Conservation (phyloP, 1,140 invertebrate species). For the Aphis gossypii region DNA sequence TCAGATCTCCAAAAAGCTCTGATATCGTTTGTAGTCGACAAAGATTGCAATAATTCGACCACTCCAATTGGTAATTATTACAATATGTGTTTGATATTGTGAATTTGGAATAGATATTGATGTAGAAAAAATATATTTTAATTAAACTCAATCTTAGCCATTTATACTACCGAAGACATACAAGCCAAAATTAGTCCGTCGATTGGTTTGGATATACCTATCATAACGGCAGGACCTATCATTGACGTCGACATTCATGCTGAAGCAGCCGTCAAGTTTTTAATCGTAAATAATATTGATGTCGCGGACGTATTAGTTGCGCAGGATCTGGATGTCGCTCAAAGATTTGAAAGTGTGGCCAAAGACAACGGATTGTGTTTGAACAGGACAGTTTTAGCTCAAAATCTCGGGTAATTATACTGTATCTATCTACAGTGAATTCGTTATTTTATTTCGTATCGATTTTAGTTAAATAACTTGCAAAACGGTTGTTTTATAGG, state of each 20-base stretch:
- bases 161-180: conserved; percentile 38
- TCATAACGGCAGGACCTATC: neutral
- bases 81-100: neutral
- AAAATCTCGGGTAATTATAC: neutral
- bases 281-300: neutral
- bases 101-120: neutral
- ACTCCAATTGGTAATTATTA: conserved; percentile 30
- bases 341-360: neutral
- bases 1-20: conserved; percentile 60
- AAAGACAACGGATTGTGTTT: conserved; percentile 17
- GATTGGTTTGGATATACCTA: conserved; percentile 7
- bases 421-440: neutral
- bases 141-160: neutral
- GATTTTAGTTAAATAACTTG: neutral
- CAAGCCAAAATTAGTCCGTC: neutral
- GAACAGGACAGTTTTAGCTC: conserved; percentile 20
- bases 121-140: neutral
- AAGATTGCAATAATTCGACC: conserved; percentile 59
- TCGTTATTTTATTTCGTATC: neutral
- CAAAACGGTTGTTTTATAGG: neutral
- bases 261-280: conserved; percentile 21
- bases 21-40: conserved; percentile 60
- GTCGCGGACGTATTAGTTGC: conserved; percentile 23
- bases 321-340: neutral
- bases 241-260: neutral